Percentiles rank a stretch among this genome's conserved stretches.
Conservation (phyloP, 1,140 invertebrate species). For the Archivesica marissinica region DNA sequence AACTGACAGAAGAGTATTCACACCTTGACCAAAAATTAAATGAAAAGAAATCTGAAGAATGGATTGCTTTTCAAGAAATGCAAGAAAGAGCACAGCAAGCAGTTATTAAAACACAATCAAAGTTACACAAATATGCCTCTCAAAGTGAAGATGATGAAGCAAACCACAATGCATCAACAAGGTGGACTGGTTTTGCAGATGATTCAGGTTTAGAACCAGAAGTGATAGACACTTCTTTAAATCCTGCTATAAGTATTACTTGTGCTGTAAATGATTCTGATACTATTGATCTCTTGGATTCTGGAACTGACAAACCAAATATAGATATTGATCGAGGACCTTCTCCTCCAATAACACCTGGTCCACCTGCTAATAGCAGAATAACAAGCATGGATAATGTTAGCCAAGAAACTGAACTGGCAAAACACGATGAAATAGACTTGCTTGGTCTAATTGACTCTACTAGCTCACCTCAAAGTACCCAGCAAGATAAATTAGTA, state of each 20-base stretch:
- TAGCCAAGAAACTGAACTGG: background rate
- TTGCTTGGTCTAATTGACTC: conserved; percentile 12
- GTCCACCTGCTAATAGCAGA: conserved; percentile 65
- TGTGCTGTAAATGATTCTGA: conserved; percentile 37
- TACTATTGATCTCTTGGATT: conserved; percentile 14
- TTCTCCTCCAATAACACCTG: conserved; percentile 39
- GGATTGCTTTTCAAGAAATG: conserved; percentile 84
- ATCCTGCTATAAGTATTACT: conserved; percentile 53
- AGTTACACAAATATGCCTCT: conserved; percentile 80
- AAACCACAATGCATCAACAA: conserved; percentile 42
- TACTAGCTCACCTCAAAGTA: background rate
- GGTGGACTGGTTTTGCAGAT: conserved; percentile 65
- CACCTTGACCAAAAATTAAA: conserved; percentile 68
- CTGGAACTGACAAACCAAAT: conserved; percentile 21
- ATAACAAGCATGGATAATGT: conserved; percentile 67
- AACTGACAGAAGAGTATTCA: conserved; percentile 70
- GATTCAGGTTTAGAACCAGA: conserved; percentile 49
- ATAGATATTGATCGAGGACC: background rate
- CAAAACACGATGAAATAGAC: conserved; percentile 35
- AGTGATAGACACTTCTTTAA: conserved; percentile 45
- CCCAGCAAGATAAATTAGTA: background rate
- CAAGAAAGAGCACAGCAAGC: conserved; percentile 83
- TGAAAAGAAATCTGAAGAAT: conserved; percentile 83
- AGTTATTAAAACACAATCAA: conserved; percentile 81
- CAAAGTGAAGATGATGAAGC: conserved; percentile 64